phyloP scores from a whole-genome alignment of 2,797 vertebrate species.

The Gymnodraco acuticeps region DNA sequence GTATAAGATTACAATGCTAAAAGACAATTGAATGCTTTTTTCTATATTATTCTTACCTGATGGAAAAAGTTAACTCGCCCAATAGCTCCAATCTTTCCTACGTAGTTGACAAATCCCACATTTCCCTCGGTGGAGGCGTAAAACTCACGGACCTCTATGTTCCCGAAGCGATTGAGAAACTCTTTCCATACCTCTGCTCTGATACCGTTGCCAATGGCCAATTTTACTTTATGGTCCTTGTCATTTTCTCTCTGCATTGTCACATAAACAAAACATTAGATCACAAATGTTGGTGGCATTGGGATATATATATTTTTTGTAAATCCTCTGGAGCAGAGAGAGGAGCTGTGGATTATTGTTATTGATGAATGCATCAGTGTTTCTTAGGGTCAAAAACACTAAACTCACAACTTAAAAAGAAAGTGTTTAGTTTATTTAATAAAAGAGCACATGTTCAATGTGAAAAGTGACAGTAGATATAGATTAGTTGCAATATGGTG shows the following conservation, averaged over 20 bases:
- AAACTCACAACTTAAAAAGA: too few relatives aligned
- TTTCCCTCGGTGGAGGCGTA: conserved; percentile 93
- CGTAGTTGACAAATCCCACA: conserved; percentile 89
- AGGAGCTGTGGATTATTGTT: too few relatives aligned
- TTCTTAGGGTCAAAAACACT: too few relatives aligned
- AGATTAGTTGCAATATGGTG: too few relatives aligned
- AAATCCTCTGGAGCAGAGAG: too few relatives aligned
- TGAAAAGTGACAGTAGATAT: too few relatives aligned
- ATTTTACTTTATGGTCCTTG: conserved; percentile 86
- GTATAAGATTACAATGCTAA: background rate
- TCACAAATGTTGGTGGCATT: background rate
- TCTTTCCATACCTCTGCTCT: conserved; percentile 91
- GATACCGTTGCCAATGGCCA: conserved; percentile 90
- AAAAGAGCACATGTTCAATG: too few relatives aligned
- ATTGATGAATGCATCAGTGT: too few relatives aligned
- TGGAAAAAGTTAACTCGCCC: conserved; percentile 87
- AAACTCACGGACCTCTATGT: conserved; percentile 88
- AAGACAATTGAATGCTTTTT: too few relatives aligned
- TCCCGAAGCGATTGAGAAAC: conserved; percentile 88
- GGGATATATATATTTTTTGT: too few relatives aligned
- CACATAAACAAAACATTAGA: conserved; percentile 10
- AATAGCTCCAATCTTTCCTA: conserved; percentile 88
- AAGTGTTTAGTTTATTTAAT: too few relatives aligned
- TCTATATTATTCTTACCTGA: conserved; percentile 75
- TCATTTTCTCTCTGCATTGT: conserved; percentile 86